These are phyloP conservation scores for Nannoperca australis DNA, from an alignment of 2,797 vertebrate species.

Conservation along the genomic window DNA sequence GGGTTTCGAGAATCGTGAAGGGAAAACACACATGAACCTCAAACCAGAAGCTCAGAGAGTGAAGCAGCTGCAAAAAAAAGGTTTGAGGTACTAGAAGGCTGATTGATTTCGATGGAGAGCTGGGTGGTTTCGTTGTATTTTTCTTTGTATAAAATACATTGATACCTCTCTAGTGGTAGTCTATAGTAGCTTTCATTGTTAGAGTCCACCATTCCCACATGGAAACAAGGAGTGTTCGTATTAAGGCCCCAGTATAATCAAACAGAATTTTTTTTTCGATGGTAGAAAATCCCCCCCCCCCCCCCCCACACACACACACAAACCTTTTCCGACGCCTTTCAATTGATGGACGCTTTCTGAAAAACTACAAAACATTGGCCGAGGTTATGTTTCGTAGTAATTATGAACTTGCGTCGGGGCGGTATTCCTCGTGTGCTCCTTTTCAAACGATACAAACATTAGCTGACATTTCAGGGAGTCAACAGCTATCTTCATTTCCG, in stretches of 20 bases:
- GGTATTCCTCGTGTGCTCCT: slow-evolving; percentile 2
- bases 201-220: not conserved
- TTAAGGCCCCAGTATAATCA: no score
- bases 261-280: no score
- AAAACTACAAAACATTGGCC: not conserved
- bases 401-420: not conserved
- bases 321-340: no score
- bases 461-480: slow-evolving; percentile 70
- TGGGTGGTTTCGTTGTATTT: not conserved
- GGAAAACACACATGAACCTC: slow-evolving; percentile 14
- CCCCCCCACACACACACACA: no score
- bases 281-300: no score
- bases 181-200: not conserved
- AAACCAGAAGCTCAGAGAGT: slow-evolving; percentile 5
- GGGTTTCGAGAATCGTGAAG: slow-evolving; percentile 15
- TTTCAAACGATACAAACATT: slow-evolving; percentile 27
- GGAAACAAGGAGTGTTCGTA: not conserved
- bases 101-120: not conserved
- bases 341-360: not conserved
- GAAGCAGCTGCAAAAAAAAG: slow-evolving; percentile 7
- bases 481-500: slow-evolving; percentile 49
- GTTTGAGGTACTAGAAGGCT: not conserved
- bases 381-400: not conserved
- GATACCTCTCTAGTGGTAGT: not conserved
- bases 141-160: slow-evolving; percentile 15